These are phyloP conservation scores for Sphenopsis melanotis DNA, from an alignment of 2,797 vertebrate species.

Conservation along the genomic window DNA sequence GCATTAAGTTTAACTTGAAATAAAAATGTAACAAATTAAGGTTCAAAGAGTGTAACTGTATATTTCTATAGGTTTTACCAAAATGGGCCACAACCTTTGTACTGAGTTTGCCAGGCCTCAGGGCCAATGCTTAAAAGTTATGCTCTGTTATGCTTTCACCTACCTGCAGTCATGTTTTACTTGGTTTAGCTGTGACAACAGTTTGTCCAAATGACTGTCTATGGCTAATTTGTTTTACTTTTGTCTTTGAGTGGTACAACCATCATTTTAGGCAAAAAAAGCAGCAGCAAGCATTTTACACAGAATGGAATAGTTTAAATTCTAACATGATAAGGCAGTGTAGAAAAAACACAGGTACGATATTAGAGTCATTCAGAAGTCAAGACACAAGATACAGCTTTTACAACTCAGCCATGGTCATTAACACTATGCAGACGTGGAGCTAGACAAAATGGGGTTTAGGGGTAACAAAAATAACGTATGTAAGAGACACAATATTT, in stretches of 20 bases:
- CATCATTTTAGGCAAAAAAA: not conserved
- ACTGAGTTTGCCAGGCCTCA: not conserved
- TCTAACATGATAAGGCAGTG: accelerated
- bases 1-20: not conserved
- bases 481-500: not conserved
- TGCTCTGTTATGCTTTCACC: not conserved
- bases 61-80: not conserved
- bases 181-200: not conserved
- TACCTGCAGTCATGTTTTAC: not conserved
- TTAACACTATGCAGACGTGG: not conserved
- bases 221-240: not conserved
- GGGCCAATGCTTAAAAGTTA: accelerated
- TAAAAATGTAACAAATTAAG: not conserved
- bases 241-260: not conserved
- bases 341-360: not conserved
- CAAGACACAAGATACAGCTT: not conserved
- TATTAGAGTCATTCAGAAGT: not conserved
- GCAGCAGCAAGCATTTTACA: not conserved
- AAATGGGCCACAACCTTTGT: not conserved
- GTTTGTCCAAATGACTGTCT: not conserved
- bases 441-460: not conserved
- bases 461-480: not conserved
- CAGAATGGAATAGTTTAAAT: not conserved
- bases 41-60: not conserved
- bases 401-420: not conserved